Conservation (phyloP, 1,140 invertebrate genomes). For the Brachionus angularis region DNA sequence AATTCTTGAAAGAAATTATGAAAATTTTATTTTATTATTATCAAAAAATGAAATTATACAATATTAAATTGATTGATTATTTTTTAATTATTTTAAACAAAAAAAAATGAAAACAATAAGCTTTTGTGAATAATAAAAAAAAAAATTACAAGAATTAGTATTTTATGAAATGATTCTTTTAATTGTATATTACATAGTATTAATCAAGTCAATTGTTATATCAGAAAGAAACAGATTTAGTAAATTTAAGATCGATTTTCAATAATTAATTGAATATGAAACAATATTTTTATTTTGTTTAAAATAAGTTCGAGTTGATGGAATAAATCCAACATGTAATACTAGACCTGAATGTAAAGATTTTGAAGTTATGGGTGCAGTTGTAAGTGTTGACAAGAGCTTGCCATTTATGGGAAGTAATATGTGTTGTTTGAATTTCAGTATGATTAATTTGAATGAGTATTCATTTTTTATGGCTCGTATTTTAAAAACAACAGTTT, state of each 20-base stretch:
- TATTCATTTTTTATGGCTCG: slow-evolving; percentile 1
- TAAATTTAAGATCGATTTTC: too few species aligned
- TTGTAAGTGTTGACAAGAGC: slow-evolving; percentile 23
- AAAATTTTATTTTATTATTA: too few species aligned
- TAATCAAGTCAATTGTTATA: neutral
- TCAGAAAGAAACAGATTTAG: neutral
- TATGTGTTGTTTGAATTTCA: slow-evolving; percentile 5
- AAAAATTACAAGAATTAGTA: too few species aligned
- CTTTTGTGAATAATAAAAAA: too few species aligned
- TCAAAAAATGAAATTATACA: too few species aligned
- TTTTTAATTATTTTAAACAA: too few species aligned
- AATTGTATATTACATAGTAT: too few species aligned
- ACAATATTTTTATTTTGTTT: neutral
- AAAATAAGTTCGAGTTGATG: slow-evolving; percentile 26
- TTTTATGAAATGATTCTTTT: too few species aligned
- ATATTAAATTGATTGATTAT: too few species aligned
- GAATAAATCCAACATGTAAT: slow-evolving; percentile 17
- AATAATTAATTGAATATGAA: too few species aligned
- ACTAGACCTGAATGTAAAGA: slow-evolving; percentile 10
- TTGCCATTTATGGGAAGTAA: slow-evolving; percentile 18
- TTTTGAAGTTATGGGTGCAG: slow-evolving; percentile 1
- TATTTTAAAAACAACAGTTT: neutral
- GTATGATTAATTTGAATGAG: neutral
- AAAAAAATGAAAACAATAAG: too few species aligned
- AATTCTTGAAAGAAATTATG: too few species aligned